Conservation (phyloP, 2,113 vertebrate genomes). For the Brachyhypopomus gauderio region DNA sequence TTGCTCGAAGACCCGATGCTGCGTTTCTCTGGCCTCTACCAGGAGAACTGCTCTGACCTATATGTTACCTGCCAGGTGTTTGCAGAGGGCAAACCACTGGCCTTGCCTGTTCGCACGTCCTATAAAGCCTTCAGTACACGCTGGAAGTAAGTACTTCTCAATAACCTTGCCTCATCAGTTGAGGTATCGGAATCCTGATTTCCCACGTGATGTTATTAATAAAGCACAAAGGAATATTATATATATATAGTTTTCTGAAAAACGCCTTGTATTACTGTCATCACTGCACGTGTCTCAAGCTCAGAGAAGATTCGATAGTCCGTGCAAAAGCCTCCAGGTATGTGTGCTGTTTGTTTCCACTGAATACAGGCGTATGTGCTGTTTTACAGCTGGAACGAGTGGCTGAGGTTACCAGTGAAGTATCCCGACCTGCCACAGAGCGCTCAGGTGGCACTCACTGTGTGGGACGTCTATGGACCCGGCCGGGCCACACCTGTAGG, state of each 20-base stretch:
- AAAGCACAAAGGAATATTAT: too few relatives aligned
- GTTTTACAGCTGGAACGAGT: conserved; percentile 91
- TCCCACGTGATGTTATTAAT: too few relatives aligned
- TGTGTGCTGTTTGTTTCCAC: too few relatives aligned
- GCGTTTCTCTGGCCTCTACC: conserved; percentile 94
- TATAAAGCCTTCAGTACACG: conserved; percentile 98
- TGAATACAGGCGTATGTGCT: neutral
- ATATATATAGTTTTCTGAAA: too few relatives aligned
- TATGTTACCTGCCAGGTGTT: conserved; percentile 98
- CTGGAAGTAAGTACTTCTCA: conserved; percentile 89
- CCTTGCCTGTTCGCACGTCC: conserved; percentile 92
- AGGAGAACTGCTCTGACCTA: conserved; percentile 94
- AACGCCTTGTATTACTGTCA: too few relatives aligned
- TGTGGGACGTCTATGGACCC: conserved; percentile 97
- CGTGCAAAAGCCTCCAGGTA: too few relatives aligned
- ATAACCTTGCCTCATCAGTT: too few relatives aligned
- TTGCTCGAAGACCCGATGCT: conserved; percentile 94
- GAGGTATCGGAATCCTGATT: too few relatives aligned
- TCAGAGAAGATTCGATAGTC: too few relatives aligned
- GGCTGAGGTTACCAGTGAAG: conserved; percentile 94
- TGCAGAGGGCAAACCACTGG: conserved; percentile 94
- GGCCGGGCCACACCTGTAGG: conserved; percentile 94
- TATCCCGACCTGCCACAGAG: conserved; percentile 95
- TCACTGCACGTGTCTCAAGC: too few relatives aligned
- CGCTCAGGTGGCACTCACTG: conserved; percentile 92